Evolutionary conservation across 2,797 vertebrate genomes (phyloP).

Genomic region (Lacerta bilineata): DNA sequence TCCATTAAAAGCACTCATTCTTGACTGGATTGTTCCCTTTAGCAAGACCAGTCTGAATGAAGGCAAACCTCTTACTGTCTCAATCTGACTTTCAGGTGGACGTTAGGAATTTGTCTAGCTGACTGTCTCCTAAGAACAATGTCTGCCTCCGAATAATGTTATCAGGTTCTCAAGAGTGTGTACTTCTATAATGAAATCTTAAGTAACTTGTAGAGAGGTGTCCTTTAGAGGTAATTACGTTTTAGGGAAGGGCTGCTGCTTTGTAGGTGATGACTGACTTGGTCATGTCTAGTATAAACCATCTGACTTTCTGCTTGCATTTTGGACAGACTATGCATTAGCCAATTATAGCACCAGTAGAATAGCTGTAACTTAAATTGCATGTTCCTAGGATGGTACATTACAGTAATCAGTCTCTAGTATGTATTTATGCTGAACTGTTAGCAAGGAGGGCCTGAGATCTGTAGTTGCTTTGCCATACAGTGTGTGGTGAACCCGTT

Average conservation of each 20-base stretch:
- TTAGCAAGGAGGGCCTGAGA: neutral
- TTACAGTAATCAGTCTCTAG: neutral
- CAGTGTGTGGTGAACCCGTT: neutral
- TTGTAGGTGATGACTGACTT: neutral
- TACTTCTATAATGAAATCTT: conserved; percentile 1
- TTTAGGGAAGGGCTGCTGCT: conserved; percentile 7
- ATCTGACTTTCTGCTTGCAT: neutral
- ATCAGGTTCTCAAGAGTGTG: neutral
- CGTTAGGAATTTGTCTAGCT: neutral
- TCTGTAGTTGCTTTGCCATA: neutral
- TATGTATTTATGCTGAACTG: neutral
- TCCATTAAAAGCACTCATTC: neutral
- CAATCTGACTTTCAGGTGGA: neutral
- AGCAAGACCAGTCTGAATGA: neutral
- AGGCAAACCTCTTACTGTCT: too few species aligned
- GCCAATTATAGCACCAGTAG: neutral
- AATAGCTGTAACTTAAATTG: neutral
- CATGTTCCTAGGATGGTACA: neutral
- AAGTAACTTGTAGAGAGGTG: neutral
- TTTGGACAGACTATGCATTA: neutral
- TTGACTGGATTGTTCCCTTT: neutral
- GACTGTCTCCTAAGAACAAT: neutral
- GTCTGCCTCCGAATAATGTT: neutral
- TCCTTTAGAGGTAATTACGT: neutral
- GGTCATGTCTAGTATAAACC: neutral